Base-by-base conservation (phyloP, 2,797 vertebrate genomes). In the Chrysocyon brachyurus region DNA sequence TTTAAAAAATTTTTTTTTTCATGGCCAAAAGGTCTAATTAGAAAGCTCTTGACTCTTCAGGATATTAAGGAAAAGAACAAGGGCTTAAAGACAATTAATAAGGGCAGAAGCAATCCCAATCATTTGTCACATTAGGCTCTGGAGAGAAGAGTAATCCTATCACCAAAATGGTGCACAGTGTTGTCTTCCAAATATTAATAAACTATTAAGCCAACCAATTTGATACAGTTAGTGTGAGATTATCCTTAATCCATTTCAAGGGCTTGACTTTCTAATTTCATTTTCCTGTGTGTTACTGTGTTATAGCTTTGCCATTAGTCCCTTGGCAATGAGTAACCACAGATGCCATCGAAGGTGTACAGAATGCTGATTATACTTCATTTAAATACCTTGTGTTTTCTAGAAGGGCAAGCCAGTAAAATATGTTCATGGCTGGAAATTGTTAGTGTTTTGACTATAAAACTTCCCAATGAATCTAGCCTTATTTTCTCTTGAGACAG, bases 11-110 rank as follows among this genome's bases (percentile, higher is more conserved):
- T 0, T 8, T 73, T 78, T 31, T 5, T 91, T 85, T 78, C 64
- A 24, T 73, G 2, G 56, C 17, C 68, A 91, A 96, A 96, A 90
- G 16, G 57, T 79, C 87, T 91, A 19, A 64, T 81, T 57, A 92
- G 66, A 94, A 93, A 87, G 57, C n/a, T 85, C 66, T 88, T 88
- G 83, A 56, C 57, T 82, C 33, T 83, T 95, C 11, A 46, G 83
- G 15, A 0, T 93, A n/a, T 84, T 93, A 89, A 87, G 81, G 12
- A 73, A 97, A 97, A 91, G 28, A 52, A 68, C 26, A 73, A 17
- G 57, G 19, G 11, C 56, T 91, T 87, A 70, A 97, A 95, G 83
- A 59, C 21, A 94, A 86, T 40, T 46, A 63, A 52, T 77, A 49
- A 91, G 96, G 31, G 28, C 40, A 66, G 36, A 28, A n/a, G 33